phyloP scores from a whole-genome alignment of 2,888 invertebrate genomes.

The Drosophila affinis region DNA sequence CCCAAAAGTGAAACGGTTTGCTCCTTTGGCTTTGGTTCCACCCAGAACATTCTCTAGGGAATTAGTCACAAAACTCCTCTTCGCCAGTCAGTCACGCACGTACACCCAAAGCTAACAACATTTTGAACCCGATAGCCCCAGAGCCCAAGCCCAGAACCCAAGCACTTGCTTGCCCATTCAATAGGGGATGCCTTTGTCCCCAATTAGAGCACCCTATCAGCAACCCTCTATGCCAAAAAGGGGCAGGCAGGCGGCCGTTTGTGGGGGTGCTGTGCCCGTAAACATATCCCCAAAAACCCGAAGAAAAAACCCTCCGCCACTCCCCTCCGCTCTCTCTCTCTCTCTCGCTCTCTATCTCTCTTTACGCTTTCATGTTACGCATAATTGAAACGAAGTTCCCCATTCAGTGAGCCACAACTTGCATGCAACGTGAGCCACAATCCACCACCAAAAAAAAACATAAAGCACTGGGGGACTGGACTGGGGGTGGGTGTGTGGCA shows the following conservation, averaged over 20 bases:
- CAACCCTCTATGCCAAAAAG: conserved; percentile 40
- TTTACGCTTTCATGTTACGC: conserved; percentile 68
- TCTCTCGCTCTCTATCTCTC: background rate
- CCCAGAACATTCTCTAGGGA: background rate
- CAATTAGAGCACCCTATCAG: conserved; percentile 26
- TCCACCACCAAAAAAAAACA: conserved; percentile 18
- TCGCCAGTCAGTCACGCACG: background rate
- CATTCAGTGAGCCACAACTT: conserved; percentile 61
- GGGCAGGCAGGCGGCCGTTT: background rate
- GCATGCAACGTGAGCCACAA: conserved; percentile 19
- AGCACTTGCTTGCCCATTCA: background rate
- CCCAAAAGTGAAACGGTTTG: background rate
- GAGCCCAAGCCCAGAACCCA: too few species aligned
- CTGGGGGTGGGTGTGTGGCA: conserved; percentile 4
- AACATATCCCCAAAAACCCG: conserved; percentile 24
- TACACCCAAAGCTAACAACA: background rate
- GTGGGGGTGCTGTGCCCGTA: conserved; percentile 1
- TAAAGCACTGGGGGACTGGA: background rate
- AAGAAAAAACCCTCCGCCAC: background rate
- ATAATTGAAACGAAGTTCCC: conserved; percentile 73
- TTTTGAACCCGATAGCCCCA: background rate
- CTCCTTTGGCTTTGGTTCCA: too few species aligned
- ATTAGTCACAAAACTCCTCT: conserved; percentile 11
- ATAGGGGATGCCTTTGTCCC: conserved; percentile 11
- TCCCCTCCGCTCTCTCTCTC: background rate